Conservation (phyloP, 1,140 invertebrate genomes). For the Anastrepha obliqua region DNA sequence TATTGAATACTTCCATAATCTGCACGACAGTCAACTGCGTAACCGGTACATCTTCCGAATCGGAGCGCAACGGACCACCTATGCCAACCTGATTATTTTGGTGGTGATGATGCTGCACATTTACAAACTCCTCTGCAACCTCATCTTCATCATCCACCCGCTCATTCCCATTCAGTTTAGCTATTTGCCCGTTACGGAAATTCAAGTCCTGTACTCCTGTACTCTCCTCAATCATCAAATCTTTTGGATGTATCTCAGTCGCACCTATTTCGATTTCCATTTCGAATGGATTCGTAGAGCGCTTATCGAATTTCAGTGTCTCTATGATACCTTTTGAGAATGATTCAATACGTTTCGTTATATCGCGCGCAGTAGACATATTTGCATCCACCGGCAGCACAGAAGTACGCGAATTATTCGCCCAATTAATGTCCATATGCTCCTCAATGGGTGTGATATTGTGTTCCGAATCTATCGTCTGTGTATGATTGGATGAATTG, state of each 20-base stretch:
- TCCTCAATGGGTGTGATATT: constrained; percentile 74
- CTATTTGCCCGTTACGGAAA: constrained; percentile 66
- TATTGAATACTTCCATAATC: constrained; percentile 70
- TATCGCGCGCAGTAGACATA: constrained; percentile 67
- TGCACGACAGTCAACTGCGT: constrained; percentile 62
- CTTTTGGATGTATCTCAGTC: constrained; percentile 67
- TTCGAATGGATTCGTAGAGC: constrained; percentile 73
- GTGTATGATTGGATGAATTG: constrained; percentile 81
- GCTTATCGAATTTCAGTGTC: constrained; percentile 72
- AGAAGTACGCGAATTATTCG: constrained; percentile 70
- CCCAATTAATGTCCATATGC: constrained; percentile 74
- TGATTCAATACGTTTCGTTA: constrained; percentile 72
- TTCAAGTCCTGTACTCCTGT: constrained; percentile 63
- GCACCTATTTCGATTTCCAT: constrained; percentile 73
- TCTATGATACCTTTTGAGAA: constrained; percentile 74
- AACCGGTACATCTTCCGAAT: constrained; percentile 66
- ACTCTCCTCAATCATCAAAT: constrained; percentile 67
- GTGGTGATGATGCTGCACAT: constrained; percentile 46
- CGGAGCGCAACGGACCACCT: constrained; percentile 59
- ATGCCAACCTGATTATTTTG: constrained; percentile 55
- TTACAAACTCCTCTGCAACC: constrained; percentile 61
- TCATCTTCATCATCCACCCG: constrained; percentile 68
- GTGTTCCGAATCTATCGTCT: constrained; percentile 74
- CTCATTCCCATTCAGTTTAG: constrained; percentile 73
- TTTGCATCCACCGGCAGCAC: constrained; percentile 65